Evolutionary conservation across 2,888 invertebrate species (phyloP).

Genomic region (Aspidiotus rigidus): DNA sequence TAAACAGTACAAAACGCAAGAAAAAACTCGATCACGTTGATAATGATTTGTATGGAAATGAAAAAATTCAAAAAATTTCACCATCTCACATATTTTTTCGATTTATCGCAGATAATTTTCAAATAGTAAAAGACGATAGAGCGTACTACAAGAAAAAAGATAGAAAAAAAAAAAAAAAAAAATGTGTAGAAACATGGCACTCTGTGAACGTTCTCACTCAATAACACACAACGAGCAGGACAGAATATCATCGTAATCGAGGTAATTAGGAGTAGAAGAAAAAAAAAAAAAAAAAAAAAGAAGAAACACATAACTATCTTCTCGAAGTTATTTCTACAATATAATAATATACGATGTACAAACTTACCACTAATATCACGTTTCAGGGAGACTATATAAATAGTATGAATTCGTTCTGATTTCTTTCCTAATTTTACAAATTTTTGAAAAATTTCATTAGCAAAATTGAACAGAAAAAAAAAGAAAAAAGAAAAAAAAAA

Average conservation of each 20-base stretch:
- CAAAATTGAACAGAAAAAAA: conserved; percentile 5
- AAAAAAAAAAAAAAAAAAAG: conserved; percentile 5
- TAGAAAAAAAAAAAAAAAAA: background rate
- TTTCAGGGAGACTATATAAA: conserved; percentile 8
- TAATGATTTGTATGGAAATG: background rate
- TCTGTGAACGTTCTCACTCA: background rate
- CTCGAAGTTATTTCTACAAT: conserved; percentile 16
- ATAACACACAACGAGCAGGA: background rate
- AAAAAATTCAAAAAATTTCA: background rate
- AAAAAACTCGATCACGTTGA: too few species aligned
- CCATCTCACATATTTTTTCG: background rate
- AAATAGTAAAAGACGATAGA: too few species aligned
- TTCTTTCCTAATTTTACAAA: background rate
- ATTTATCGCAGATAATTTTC: too few species aligned
- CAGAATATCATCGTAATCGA: too few species aligned
- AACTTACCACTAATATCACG: conserved; percentile 32
- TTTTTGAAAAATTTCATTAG: background rate
- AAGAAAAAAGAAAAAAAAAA: conserved; percentile 6
- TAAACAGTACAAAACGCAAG: background rate
- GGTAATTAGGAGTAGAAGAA: background rate
- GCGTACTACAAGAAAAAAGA: background rate
- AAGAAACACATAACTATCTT: conserved; percentile 13
- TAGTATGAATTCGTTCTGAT: background rate
- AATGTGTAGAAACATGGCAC: conserved; percentile 12
- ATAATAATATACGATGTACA: conserved; percentile 17